A percentile compares a stretch with the other conserved stretches of the same genome.
Evolutionary conservation across 2,113 vertebrate genomes (phyloP).

Genomic region (Pluvialis apricaria): DNA sequence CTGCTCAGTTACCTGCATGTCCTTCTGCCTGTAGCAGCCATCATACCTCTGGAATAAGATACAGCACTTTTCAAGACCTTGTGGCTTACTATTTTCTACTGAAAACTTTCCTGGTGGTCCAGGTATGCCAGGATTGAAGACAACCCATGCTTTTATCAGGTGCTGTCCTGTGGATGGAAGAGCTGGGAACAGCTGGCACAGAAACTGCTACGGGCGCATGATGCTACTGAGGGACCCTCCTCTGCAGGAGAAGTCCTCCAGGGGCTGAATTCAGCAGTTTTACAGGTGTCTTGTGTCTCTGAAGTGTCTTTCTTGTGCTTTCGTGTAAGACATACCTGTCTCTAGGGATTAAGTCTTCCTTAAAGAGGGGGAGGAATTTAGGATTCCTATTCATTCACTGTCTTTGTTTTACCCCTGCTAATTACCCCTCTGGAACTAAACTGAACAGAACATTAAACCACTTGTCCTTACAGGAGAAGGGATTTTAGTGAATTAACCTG

Average conservation of each 20-base stretch:
- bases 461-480: background rate
- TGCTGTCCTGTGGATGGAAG: background rate
- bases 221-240: background rate
- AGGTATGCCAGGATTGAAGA: background rate
- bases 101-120: background rate
- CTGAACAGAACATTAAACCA: background rate
- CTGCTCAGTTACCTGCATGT: background rate
- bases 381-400: background rate
- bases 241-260: background rate
- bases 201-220: background rate
- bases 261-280: background rate
- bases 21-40: background rate
- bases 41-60: background rate
- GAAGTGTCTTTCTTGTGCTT: background rate
- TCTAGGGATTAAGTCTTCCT: background rate
- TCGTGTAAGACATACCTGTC: background rate
- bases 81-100: background rate
- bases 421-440: background rate
- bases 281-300: background rate
- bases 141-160: fast-evolving
- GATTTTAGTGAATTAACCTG: background rate
- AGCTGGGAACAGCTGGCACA: background rate
- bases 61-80: background rate
- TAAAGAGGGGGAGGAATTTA: background rate
- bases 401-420: background rate